phyloP scores from a whole-genome alignment of 2,888 invertebrate species.

The Eilema sororculum region DNA sequence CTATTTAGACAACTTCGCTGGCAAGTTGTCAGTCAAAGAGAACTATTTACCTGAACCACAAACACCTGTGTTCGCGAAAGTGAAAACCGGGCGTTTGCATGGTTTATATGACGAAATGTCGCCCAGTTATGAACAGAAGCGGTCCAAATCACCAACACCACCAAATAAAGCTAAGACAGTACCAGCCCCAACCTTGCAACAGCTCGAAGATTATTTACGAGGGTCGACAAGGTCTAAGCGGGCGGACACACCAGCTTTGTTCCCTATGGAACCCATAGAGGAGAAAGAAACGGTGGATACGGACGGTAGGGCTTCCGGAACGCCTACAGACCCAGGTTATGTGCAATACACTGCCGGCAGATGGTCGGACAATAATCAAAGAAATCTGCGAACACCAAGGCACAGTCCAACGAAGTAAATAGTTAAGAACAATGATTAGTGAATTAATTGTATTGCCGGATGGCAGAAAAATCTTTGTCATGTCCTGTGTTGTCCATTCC shows the following conservation, averaged over 20 bases:
- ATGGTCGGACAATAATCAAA: constrained; percentile 85
- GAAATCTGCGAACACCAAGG: constrained; percentile 86
- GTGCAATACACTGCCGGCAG: constrained; percentile 91
- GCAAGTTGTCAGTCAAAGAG: constrained; percentile 74
- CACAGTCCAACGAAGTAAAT: constrained; percentile 81
- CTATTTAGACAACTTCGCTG: constrained; percentile 75
- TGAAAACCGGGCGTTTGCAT: constrained; percentile 74
- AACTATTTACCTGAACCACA: constrained; percentile 82
- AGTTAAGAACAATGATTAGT: constrained; percentile 38
- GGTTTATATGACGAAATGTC: constrained; percentile 76
- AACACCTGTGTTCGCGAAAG: constrained; percentile 82
- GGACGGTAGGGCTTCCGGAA: constrained; percentile 86
- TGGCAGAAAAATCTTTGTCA: constrained; percentile 42
- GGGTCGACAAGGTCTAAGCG: constrained; percentile 70
- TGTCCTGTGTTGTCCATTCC: constrained; percentile 42
- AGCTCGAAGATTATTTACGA: constrained; percentile 81
- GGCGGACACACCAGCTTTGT: constrained; percentile 78
- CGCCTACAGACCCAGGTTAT: constrained; percentile 91
- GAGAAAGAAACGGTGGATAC: constrained; percentile 73
- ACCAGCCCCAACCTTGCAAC: constrained; percentile 80
- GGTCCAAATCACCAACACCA: constrained; percentile 70
- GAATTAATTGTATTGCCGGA: constrained; percentile 36
- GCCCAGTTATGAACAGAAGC: constrained; percentile 72
- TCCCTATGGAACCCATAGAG: constrained; percentile 86
- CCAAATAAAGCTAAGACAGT: constrained; percentile 66